Evolutionary conservation across 92 coral and sea anemone species (phyloP), one percentile per base, ranked within the genome.

Genomic region (Porites divaricata): DNA sequence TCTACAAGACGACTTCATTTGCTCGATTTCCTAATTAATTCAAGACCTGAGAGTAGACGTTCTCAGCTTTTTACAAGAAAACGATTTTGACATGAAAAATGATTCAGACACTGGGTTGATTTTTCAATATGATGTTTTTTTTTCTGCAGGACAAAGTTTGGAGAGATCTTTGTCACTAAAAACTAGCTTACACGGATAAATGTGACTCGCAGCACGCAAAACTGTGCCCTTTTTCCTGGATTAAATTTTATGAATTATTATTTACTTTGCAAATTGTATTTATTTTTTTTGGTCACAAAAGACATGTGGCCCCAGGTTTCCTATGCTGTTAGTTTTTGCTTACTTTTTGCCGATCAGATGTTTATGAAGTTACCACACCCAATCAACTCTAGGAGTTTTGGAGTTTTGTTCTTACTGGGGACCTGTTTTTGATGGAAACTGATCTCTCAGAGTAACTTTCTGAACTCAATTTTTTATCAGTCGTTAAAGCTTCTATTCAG

Each of bases 131-230:
- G 25, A 26, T 25, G 14, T 1, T 49, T 51, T 1, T 49, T 51
- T 16, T 1, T 50, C 14, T 52, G 62, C 54, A 15, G 63, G 13
- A 15, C 0, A 80, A 41, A 21, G 19, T 65, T 10, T 9, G 9
- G 35, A 53, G n/a, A 15, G 9, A 67, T 51, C 19, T n/a, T 15
- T 6, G 15, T 69, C 26, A 17, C 4, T 5, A 14, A 22, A 80
- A 56, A 41, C 70, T 15, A 11, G 45, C 19, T 67, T 4, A 12
- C 21, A 20, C 16, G 21, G 15, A 4, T 25, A 57, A 22, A 14
- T 76, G 76, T 80, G 85, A 80, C 41, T 70, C 75, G 20, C 35
- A 66, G 85, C 85, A 80, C 85, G 85, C 45, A 26, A 2, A 10
- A 13, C n/a, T 19, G 5, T 14, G 15, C 45, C 45, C 45, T 6